Conservation (phyloP, 2,113 vertebrate genomes). For the Saccopteryx bilineata region DNA sequence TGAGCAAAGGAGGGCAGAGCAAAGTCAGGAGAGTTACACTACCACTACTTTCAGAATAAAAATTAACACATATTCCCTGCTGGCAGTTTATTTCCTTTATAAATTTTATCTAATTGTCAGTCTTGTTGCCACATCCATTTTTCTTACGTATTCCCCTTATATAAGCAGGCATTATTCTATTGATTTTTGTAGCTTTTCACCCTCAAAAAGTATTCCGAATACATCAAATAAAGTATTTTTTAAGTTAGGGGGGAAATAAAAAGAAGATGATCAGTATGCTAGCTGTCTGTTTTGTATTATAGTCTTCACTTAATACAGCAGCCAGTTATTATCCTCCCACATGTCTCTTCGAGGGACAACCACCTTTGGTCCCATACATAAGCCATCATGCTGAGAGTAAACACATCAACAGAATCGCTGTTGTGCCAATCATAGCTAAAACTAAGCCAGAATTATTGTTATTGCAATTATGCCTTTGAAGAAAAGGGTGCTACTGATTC, state of each 20-base stretch:
- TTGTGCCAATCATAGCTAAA: conserved; percentile 2
- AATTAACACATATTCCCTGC: background rate
- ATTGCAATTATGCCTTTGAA: background rate
- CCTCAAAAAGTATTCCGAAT: background rate
- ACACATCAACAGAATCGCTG: background rate
- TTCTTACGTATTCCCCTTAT: background rate
- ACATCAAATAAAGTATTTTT: background rate
- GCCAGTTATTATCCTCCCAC: background rate
- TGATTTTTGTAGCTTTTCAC: background rate
- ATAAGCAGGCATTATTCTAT: background rate
- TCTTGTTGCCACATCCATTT: background rate
- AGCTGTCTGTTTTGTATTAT: background rate
- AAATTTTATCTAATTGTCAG: background rate
- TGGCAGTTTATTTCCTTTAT: background rate
- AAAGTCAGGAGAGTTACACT: background rate
- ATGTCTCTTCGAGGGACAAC: background rate
- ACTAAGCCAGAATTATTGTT: conserved; percentile 35
- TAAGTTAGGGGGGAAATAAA: background rate
- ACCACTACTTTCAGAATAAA: background rate
- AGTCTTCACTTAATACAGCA: background rate
- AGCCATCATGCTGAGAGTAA: background rate
- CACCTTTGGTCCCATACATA: background rate
- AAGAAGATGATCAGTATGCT: background rate
- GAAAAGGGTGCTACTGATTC: background rate
- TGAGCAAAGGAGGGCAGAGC: background rate